Conservation (phyloP, 2,888 invertebrate species). For the Stenodema calcarata region DNA sequence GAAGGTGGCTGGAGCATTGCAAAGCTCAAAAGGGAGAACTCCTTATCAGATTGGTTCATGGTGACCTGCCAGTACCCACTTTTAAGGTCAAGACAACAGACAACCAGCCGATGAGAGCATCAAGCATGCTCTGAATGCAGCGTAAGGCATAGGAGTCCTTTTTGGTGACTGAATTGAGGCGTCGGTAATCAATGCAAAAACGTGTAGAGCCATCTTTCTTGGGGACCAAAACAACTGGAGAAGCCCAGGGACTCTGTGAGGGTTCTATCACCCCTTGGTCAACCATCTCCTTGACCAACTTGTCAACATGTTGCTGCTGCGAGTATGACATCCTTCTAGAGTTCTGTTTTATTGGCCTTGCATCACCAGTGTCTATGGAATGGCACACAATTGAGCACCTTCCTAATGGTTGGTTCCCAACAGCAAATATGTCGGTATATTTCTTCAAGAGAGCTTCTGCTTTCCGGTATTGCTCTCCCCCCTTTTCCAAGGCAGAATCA, state of each 20-base stretch:
- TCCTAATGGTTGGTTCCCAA: neutral
- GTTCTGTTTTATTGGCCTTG: neutral
- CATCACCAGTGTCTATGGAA: neutral
- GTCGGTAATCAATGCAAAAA: neutral
- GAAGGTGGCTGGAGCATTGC: neutral
- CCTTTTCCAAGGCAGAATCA: neutral
- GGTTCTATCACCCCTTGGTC: slow-evolving; percentile 7
- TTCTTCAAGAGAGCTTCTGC: neutral
- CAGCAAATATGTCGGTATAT: neutral
- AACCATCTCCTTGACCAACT: neutral
- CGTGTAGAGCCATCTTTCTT: neutral
- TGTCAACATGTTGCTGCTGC: neutral
- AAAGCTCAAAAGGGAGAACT: slow-evolving; percentile 2
- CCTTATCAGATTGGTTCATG: neutral
- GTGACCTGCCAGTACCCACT: neutral
- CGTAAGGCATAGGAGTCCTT: slow-evolving; percentile 13
- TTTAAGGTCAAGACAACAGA: neutral
- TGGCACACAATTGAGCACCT: neutral
- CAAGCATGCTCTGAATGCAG: neutral
- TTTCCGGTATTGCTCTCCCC: neutral
- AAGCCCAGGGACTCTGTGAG: neutral
- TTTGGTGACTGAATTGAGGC: neutral
- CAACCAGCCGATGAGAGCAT: neutral
- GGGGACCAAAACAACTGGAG: neutral
- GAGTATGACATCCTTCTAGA: neutral